Base-by-base conservation (phyloP, 1,140 invertebrate genomes). In the Phthorimaea operculella region DNA sequence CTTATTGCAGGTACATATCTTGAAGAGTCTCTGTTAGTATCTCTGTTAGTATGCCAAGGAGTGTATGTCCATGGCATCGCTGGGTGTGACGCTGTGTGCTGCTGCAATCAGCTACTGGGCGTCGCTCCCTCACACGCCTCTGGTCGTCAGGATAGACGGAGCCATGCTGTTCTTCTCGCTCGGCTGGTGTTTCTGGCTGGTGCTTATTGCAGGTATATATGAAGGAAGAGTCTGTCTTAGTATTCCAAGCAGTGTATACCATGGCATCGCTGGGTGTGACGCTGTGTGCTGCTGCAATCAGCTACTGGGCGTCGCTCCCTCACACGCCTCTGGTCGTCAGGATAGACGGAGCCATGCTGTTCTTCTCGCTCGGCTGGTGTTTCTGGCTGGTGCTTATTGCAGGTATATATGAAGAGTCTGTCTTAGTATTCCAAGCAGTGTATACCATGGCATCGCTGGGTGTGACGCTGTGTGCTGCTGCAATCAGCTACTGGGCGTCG, bases 101-200 rank as follows among this genome's bases (percentile, higher is more conserved):
- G 92, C 95, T 0, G 93, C 93, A 42, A 86, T 93, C 12, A 90
- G 95, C 7, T 99, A 98, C 84, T 93, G 93, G 79, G 88, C 90
- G 5, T 89, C 97, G 18, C 72, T 98, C 48, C 97, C 97, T 0
- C 86, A 89, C 52, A 90, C 90, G 15, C 94, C 95, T 5, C 86
- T 98, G 14, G 85, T 90, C 28, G 94, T 98, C 47, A 91, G 94
- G 39, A 90, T 98, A 56, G 95, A 97, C 75, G 92, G 93, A 16
- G 90, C 90, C 0, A 88, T 90, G 53, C 86, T 98, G 36, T 87
- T 90, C 58, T 97, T 98, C 76, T 86, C 88, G 15, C 92, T 96
- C 45, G 96, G 96, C 16, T 98, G 95, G 93, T 96, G 94, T 81
- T 99, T 94, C 85, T 98, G 95, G 93, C 86, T 98, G 18, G 90